phyloP scores from a whole-genome alignment of 2,888 invertebrate genomes.

The Neocrepidodera transversa region DNA sequence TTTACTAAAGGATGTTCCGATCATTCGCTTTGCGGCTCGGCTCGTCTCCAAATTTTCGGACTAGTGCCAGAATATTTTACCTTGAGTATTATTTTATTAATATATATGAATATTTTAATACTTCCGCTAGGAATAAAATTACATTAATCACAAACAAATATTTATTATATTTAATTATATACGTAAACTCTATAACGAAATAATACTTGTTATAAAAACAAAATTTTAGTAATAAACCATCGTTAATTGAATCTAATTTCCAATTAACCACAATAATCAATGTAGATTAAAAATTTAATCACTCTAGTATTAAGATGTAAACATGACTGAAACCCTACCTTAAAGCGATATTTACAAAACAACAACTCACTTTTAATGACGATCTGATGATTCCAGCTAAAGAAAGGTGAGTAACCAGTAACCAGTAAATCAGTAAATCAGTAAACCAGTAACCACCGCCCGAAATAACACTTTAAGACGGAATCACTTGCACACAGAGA shows the following conservation, averaged over 20 bases:
- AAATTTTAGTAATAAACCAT: neutral
- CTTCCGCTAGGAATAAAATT: no score
- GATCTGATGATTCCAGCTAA: neutral
- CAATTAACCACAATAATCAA: neutral
- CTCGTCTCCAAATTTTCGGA: no score
- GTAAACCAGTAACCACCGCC: slow-evolving; percentile 38
- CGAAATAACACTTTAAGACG: slow-evolving; percentile 35
- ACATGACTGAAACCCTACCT: slow-evolving; percentile 2
- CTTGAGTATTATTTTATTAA: no score
- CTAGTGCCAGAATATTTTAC: no score
- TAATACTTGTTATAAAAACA: no score
- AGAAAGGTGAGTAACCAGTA: neutral
- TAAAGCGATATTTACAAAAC: neutral
- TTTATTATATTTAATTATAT: no score
- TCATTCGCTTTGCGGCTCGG: no score
- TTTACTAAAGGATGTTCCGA: no score
- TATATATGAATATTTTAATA: no score
- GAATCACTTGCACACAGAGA: slow-evolving; percentile 39
- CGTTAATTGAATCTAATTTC: neutral
- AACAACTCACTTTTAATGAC: slow-evolving; percentile 4
- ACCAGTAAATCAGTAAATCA: no score
- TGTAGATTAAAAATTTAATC: neutral
- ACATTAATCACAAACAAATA: no score
- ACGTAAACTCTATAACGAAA: no score
- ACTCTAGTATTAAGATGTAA: neutral